phyloP scores from a whole-genome alignment of 1,140 invertebrate species.

The Papilio machaon region DNA sequence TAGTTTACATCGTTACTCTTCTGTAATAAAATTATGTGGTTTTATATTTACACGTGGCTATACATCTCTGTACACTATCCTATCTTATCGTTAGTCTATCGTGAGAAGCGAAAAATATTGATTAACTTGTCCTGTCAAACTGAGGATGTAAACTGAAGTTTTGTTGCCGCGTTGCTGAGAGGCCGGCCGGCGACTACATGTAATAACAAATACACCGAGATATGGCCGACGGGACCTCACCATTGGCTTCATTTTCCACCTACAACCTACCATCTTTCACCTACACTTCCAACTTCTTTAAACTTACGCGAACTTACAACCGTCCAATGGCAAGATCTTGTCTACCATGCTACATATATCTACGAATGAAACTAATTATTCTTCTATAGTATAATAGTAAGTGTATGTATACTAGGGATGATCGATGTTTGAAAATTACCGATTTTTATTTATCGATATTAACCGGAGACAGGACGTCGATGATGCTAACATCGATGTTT shows the following conservation, averaged over 20 bases:
- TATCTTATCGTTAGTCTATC: slow-evolving; percentile 73
- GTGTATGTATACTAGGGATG: slow-evolving; percentile 68
- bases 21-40: slow-evolving; percentile 78
- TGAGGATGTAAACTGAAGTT: slow-evolving; percentile 75
- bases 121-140: slow-evolving; percentile 64
- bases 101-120: slow-evolving; percentile 68
- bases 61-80: slow-evolving; percentile 79
- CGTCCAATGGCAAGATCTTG: slow-evolving; percentile 39
- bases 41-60: slow-evolving; percentile 75
- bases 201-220: slow-evolving; percentile 81
- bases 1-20: slow-evolving; percentile 70
- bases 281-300: not conserved
- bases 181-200: slow-evolving; percentile 73
- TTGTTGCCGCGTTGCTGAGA: slow-evolving; percentile 64
- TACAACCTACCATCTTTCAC: not conserved
- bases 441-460: not conserved
- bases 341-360: slow-evolving; percentile 74
- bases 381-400: slow-evolving; percentile 81
- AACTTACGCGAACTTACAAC: not conserved
- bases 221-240: slow-evolving; percentile 50
- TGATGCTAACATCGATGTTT: not conserved
- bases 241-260: not conserved
- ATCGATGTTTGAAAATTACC: slow-evolving; percentile 16
- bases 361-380: slow-evolving; percentile 82
- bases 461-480: not conserved